A percentile compares a stretch with the other conserved stretches of the same genome.
Conservation (phyloP, 2,888 invertebrate species). For the Lacanobia oleracea region DNA sequence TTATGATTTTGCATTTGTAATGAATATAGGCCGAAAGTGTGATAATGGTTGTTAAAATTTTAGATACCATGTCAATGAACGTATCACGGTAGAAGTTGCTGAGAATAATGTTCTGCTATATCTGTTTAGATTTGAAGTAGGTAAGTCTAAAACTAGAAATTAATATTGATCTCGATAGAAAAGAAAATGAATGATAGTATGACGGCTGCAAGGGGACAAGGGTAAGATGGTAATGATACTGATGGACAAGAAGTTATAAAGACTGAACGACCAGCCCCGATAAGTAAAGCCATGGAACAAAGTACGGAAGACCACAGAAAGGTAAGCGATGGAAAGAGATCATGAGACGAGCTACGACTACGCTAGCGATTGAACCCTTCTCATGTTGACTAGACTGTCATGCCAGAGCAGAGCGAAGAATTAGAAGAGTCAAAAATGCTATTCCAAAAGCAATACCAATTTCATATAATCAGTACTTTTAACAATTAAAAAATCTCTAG, state of each 20-base stretch:
- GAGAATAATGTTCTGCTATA: no score
- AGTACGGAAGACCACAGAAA: background rate
- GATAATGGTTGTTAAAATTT: background rate
- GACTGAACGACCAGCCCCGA: background rate
- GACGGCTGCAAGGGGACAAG: background rate
- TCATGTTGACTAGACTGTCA: background rate
- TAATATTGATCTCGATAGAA: background rate
- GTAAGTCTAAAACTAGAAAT: no score
- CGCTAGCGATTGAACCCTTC: background rate
- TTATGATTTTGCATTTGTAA: background rate
- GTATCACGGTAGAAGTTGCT: background rate
- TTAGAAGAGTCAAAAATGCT: no score
- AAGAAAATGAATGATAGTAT: background rate
- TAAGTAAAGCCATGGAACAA: background rate
- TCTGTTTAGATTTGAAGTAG: no score
- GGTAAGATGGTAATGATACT: background rate
- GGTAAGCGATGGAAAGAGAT: background rate
- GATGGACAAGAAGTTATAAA: background rate
- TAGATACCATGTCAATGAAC: background rate
- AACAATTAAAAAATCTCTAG: conserved; percentile 4
- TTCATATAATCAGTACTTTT: background rate
- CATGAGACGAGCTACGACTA: background rate
- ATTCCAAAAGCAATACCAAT: background rate
- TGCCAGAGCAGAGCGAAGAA: background rate
- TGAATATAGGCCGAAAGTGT: background rate